These are phyloP conservation scores for Idaea straminata DNA, from an alignment of 2,888 invertebrate genomes.

Conservation along the genomic window DNA sequence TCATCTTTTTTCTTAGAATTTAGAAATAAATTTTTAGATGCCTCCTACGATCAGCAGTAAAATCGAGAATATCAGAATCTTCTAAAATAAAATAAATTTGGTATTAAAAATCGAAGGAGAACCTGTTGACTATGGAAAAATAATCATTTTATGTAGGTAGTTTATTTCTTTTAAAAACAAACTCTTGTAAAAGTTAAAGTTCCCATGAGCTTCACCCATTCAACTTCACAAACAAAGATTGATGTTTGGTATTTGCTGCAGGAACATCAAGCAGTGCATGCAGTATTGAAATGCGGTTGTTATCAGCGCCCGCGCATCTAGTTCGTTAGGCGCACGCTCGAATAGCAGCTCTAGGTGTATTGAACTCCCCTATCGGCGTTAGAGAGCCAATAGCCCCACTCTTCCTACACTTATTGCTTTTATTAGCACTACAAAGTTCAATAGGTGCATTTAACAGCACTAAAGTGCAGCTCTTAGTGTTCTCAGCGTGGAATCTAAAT, in stretches of 20 bases:
- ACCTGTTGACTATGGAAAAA: too few relatives aligned
- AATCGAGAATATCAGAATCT: too few relatives aligned
- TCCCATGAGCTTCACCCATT: neutral
- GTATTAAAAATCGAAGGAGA: too few relatives aligned
- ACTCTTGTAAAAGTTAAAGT: neutral
- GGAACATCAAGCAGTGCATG: slow-evolving; percentile 20
- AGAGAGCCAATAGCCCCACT: slow-evolving; percentile 55
- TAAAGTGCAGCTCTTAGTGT: slow-evolving; percentile 19
- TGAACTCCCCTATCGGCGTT: slow-evolving; percentile 71
- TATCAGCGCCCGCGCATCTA: slow-evolving; percentile 67
- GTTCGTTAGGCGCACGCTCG: slow-evolving; percentile 69
- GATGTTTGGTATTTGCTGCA: slow-evolving; percentile 12
- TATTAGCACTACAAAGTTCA: slow-evolving; percentile 17
- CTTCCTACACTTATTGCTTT: slow-evolving; percentile 26
- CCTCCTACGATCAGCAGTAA: too few relatives aligned
- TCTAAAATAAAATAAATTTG: too few relatives aligned
- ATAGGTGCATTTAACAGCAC: slow-evolving; percentile 19
- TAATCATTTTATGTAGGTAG: too few relatives aligned
- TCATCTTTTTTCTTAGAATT: too few relatives aligned
- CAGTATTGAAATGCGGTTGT: slow-evolving; percentile 64
- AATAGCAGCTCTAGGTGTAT: slow-evolving; percentile 47
- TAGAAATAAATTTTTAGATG: too few relatives aligned
- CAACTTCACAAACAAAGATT: slow-evolving; percentile 2
- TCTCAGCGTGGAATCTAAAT: slow-evolving; percentile 1
- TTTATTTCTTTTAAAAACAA: neutral